phyloP scores from a whole-genome alignment of 2,888 invertebrate species.

The Icerya purchasi region DNA sequence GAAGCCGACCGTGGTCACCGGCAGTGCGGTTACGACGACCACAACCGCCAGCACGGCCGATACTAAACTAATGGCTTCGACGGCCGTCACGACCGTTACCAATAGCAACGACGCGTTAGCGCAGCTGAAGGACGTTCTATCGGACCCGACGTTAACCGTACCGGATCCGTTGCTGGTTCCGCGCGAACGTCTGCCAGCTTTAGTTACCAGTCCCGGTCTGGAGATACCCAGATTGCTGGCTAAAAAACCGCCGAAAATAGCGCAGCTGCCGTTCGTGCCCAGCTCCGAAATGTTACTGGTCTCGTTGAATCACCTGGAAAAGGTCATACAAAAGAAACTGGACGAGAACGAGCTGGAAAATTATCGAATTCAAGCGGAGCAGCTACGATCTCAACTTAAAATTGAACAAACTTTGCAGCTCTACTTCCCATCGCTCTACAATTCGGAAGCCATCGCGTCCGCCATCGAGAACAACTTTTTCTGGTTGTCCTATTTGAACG shows the following conservation, averaged over 20 bases:
- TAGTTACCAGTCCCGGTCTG: slow-evolving; percentile 45
- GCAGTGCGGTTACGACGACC: not conserved
- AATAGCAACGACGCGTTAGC: slow-evolving; percentile 32
- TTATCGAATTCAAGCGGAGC: slow-evolving; percentile 20
- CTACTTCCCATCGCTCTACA: too few species aligned
- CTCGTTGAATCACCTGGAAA: slow-evolving; percentile 45
- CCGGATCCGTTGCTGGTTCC: slow-evolving; percentile 66
- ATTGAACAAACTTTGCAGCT: slow-evolving; percentile 15
- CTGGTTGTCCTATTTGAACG: too few species aligned
- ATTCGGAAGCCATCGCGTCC: slow-evolving; percentile 4
- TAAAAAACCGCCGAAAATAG: slow-evolving; percentile 42
- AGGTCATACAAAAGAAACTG: slow-evolving; percentile 18
- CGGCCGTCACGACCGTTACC: not conserved
- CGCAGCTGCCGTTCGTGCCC: slow-evolving; percentile 3
- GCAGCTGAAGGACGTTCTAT: slow-evolving; percentile 45
- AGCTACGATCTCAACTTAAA: slow-evolving; percentile 20
- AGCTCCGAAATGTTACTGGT: slow-evolving; percentile 51
- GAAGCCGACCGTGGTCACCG: too few species aligned
- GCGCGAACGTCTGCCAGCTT: slow-evolving; percentile 45
- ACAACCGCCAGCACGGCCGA: not conserved
- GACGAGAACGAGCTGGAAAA: slow-evolving; percentile 18
- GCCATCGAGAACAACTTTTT: slow-evolving; percentile 1
- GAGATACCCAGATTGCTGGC: slow-evolving; percentile 47
- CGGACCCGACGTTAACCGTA: slow-evolving; percentile 43
- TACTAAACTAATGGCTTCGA: not conserved